A percentile compares a stretch with the other conserved stretches of the same genome.
These are phyloP conservation scores for Dallia pectoralis DNA, from an alignment of 2,797 vertebrate genomes.

Conservation along the genomic window DNA sequence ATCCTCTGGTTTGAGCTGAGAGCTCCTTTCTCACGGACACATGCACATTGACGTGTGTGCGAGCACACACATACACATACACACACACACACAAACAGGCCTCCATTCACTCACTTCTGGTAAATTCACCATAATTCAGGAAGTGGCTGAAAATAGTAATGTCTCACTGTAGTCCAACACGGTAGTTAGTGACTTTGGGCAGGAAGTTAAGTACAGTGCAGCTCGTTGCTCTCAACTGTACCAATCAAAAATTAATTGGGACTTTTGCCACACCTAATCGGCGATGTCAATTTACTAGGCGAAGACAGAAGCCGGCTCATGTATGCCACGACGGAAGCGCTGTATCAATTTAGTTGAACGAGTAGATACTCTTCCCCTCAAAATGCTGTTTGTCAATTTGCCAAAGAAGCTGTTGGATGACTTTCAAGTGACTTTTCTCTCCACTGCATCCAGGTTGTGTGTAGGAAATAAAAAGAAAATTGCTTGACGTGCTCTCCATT, in stretches of 20 bases:
- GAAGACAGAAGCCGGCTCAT: background rate
- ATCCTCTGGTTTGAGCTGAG: background rate
- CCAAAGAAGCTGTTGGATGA: constrained; percentile 6
- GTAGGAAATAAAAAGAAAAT: background rate
- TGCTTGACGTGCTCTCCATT: constrained; percentile 1
- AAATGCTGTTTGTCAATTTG: constrained; percentile 4
- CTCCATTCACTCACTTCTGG: constrained; percentile 29
- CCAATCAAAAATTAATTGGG: constrained; percentile 20
- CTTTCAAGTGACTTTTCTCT: constrained; percentile 10
- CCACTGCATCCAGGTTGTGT: constrained; percentile 2
- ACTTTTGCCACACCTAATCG: background rate
- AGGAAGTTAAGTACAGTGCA: constrained; percentile 52
- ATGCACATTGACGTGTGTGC: background rate
- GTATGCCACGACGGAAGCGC: background rate
- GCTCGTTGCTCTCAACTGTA: constrained; percentile 48
- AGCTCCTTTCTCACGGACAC: background rate
- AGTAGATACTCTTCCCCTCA: constrained; percentile 1
- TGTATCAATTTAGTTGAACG: constrained; percentile 4
- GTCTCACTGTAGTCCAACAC: constrained; percentile 23
- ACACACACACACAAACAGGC: constrained; percentile 7
- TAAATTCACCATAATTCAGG: constrained; percentile 53
- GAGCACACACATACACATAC: constrained; percentile 9
- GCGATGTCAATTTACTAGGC: constrained; percentile 1
- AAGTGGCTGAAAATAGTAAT: constrained; percentile 60
- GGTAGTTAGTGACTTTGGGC: constrained; percentile 35